These are phyloP conservation scores for Hycleus cichorii DNA, from an alignment of 1,140 invertebrate genomes.

Conservation along the genomic window DNA sequence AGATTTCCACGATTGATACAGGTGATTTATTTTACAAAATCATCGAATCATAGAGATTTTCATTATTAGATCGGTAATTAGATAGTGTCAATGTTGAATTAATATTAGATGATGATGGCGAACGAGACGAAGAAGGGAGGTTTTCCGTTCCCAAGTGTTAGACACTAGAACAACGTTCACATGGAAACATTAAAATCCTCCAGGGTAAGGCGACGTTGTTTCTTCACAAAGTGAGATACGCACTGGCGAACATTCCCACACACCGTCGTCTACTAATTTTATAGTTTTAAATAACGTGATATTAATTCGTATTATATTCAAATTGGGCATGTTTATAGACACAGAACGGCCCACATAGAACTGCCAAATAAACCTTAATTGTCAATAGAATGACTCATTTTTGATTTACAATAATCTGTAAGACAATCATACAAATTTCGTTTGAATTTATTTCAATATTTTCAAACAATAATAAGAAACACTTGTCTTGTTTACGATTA, in stretches of 20 bases:
- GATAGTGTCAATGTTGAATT: too few relatives aligned
- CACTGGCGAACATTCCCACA: conserved; percentile 29
- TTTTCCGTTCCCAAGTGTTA: conserved; percentile 13
- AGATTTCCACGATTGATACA: too few relatives aligned
- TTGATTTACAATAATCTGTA: too few relatives aligned
- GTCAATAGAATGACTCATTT: too few relatives aligned
- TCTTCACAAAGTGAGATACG: conserved; percentile 15
- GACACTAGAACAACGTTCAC: conserved; percentile 10
- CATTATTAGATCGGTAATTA: too few relatives aligned
- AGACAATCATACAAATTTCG: too few relatives aligned
- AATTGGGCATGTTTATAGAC: conserved; percentile 1
- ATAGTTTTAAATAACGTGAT: conserved; percentile 12
- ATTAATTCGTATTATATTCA: conserved; percentile 22
- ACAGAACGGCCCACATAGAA: too few relatives aligned
- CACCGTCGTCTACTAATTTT: conserved; percentile 14
- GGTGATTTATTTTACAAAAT: background rate
- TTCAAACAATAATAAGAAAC: too few relatives aligned
- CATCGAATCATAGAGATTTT: background rate
- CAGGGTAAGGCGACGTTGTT: too few relatives aligned
- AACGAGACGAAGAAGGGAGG: background rate
- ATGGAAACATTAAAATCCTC: conserved; percentile 6
- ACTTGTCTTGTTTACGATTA: too few relatives aligned
- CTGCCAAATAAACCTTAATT: too few relatives aligned
- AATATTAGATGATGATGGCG: background rate
- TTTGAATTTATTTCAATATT: too few relatives aligned